A percentile compares a stretch with the other conserved stretches of the same genome.
Conservation (phyloP, 37 sponge, comb jelly and placozoan species). For the Crambe crambe region DNA sequence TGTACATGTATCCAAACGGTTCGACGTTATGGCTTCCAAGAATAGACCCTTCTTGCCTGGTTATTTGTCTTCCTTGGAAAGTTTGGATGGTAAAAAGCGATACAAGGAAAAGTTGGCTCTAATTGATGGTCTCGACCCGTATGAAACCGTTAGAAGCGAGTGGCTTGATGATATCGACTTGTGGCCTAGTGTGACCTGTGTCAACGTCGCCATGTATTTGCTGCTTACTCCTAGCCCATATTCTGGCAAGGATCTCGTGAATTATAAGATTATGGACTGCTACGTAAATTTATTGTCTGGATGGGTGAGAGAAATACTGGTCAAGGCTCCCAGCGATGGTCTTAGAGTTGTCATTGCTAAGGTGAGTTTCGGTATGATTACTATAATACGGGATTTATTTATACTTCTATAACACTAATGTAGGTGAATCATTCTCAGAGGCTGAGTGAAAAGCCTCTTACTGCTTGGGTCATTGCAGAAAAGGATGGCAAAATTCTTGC, state of each 20-base stretch:
- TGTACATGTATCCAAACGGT: neutral
- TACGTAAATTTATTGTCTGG: constrained; percentile 59
- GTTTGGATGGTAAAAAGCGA: neutral
- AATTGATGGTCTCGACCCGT: constrained; percentile 4
- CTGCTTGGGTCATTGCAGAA: constrained; percentile 51
- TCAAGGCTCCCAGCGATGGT: constrained; percentile 22
- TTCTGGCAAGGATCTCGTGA: constrained; percentile 55
- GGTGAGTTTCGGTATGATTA: constrained; percentile 9
- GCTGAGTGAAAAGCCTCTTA: constrained; percentile 53
- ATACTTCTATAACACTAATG: neutral
- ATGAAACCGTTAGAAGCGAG: neutral
- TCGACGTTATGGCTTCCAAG: neutral
- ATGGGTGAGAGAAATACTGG: constrained; percentile 59
- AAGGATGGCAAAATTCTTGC: constrained; percentile 29
- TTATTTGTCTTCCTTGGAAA: neutral
- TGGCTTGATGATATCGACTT: constrained; percentile 1
- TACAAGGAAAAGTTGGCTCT: neutral
- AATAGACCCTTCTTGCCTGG: neutral
- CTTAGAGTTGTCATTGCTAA: constrained; percentile 55
- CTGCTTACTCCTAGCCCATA: constrained; percentile 60
- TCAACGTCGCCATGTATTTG: constrained; percentile 18
- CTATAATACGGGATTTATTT: neutral
- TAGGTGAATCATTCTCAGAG: constrained; percentile 54
- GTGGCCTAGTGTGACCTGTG: neutral
- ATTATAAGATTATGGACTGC: constrained; percentile 67